phyloP scores from a whole-genome alignment of 2,113 vertebrate genomes.

The Zeus faber region DNA sequence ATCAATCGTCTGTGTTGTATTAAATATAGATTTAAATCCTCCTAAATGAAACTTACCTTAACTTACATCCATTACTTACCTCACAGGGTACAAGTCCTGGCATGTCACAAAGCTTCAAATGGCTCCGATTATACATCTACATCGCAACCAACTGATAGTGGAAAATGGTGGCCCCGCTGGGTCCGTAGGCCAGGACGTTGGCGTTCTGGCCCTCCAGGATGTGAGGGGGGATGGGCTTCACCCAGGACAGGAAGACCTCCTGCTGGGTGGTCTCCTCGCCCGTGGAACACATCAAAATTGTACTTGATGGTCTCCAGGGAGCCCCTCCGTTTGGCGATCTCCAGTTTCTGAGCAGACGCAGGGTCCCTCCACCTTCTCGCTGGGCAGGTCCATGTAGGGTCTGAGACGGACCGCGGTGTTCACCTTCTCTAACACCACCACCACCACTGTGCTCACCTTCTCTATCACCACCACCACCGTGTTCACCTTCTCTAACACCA shows the following conservation, averaged over 20 bases:
- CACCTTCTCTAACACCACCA: too few species aligned
- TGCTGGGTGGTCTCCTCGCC: constrained; percentile 79
- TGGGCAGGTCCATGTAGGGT: constrained; percentile 71
- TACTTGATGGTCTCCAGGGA: constrained; percentile 84
- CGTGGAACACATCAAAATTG: constrained; percentile 86
- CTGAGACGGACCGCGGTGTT: constrained; percentile 82
- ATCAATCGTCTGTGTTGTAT: too few species aligned
- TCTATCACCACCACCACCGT: too few species aligned
- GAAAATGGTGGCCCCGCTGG: constrained; percentile 88
- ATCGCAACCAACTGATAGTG: too few species aligned
- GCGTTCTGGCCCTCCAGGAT: constrained; percentile 85
- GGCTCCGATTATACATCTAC: too few species aligned
- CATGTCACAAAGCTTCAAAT: too few species aligned
- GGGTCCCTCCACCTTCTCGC: constrained; percentile 62
- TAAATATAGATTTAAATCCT: too few species aligned
- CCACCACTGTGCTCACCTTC: too few species aligned
- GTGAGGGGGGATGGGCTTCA: constrained; percentile 80
- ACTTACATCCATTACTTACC: too few species aligned
- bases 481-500: too few species aligned
- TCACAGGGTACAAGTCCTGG: too few species aligned
- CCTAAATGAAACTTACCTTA: too few species aligned
- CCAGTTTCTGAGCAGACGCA: constrained; percentile 81
- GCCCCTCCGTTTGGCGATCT: constrained; percentile 87
- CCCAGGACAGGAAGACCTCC: constrained; percentile 82
- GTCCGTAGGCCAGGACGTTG: constrained; percentile 89